phyloP scores from a whole-genome alignment of 2,113 vertebrate genomes.

The Nematolebias whitei region DNA sequence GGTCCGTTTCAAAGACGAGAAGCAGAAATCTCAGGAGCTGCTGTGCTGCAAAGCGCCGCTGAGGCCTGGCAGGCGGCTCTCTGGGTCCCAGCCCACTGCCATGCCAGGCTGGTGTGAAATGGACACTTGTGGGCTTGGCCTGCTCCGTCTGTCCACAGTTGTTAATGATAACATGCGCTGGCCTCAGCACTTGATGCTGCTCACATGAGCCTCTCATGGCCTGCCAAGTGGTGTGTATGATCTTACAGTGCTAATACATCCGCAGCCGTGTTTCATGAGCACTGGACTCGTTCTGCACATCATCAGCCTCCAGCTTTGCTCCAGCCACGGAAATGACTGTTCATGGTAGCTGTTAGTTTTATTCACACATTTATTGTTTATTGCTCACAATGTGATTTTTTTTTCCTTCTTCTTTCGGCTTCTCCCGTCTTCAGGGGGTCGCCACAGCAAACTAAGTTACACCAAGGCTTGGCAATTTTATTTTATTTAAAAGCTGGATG shows the following conservation, averaged over 20 bases:
- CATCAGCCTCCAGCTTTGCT: neutral
- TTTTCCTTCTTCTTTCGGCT: too few relatives aligned
- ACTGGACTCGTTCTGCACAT: conserved; percentile 21
- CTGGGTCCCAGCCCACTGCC: conserved; percentile 53
- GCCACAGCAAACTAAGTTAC: too few relatives aligned
- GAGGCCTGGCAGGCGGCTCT: conserved; percentile 44
- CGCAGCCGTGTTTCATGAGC: conserved; percentile 13
- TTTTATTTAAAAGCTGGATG: too few relatives aligned
- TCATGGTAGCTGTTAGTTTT: neutral
- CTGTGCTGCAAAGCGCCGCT: conserved; percentile 46
- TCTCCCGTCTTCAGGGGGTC: too few relatives aligned
- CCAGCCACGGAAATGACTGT: neutral
- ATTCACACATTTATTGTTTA: too few relatives aligned
- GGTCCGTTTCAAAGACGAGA: conserved; percentile 64
- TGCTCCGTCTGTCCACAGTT: conserved; percentile 71
- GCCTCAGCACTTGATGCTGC: conserved; percentile 59
- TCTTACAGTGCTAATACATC: conserved; percentile 42
- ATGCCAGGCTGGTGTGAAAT: conserved; percentile 67
- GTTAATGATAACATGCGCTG: conserved; percentile 70
- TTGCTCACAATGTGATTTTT: neutral
- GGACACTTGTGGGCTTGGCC: conserved; percentile 68
- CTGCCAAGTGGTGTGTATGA: conserved; percentile 61
- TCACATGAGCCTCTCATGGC: conserved; percentile 47
- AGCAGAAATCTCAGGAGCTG: conserved; percentile 55
- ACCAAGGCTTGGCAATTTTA: too few relatives aligned